These are phyloP conservation scores for Augochlora pura DNA, from an alignment of 1,140 invertebrate genomes.

Conservation along the genomic window DNA sequence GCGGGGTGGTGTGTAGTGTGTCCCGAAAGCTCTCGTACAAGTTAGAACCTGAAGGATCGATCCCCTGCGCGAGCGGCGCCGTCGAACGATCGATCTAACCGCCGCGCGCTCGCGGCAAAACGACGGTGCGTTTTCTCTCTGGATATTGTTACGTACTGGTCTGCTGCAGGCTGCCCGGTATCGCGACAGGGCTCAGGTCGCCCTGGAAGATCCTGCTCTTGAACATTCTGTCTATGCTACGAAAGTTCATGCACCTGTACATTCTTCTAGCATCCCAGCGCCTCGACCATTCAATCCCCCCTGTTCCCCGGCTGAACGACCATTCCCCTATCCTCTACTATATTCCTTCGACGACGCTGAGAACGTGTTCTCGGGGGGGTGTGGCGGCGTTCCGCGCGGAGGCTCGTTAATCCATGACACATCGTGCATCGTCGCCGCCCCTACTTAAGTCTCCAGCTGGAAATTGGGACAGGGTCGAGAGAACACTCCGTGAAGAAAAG, in stretches of 20 bases:
- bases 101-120: not conserved
- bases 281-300: not conserved
- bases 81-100: slow-evolving; percentile 50
- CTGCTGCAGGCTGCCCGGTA: slow-evolving; percentile 68
- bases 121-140: slow-evolving; percentile 19
- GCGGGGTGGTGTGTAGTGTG: not conserved
- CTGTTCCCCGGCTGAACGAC: not conserved
- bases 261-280: not conserved
- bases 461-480: slow-evolving; percentile 51
- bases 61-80: slow-evolving; percentile 39
- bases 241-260: slow-evolving; percentile 59
- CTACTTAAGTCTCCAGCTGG: slow-evolving; percentile 12
- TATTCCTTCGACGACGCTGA: no score
- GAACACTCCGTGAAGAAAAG: slow-evolving; percentile 27
- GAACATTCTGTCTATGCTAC: slow-evolving; percentile 69
- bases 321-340: not conserved
- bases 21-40: not conserved
- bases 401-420: slow-evolving; percentile 14
- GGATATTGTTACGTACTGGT: slow-evolving; percentile 68
- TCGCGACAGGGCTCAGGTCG: slow-evolving; percentile 71
- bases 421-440: not conserved
- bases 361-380: no score
- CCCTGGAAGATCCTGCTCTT: slow-evolving; percentile 75
- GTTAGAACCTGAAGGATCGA: slow-evolving; percentile 23
- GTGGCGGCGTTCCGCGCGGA: not conserved